Evolutionary conservation across 2,888 invertebrate genomes (phyloP).

Genomic region (Bedellia somnulentella): DNA sequence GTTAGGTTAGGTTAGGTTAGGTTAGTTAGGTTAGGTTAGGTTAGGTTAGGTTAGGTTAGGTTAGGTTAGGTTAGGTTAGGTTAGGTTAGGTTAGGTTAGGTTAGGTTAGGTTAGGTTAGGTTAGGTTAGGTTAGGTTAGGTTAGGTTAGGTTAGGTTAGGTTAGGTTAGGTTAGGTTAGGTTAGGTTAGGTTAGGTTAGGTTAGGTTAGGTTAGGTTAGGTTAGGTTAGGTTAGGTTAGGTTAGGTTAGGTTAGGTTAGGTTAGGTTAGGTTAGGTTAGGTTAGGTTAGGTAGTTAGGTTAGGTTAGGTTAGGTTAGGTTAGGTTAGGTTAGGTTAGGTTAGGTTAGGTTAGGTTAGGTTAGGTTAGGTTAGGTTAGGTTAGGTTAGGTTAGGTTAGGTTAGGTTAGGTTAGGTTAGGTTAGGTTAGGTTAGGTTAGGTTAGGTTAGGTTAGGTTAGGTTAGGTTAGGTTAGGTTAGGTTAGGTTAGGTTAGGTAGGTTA

Average conservation of each 20-base stretch:
- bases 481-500: conserved; percentile 5
- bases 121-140: conserved; percentile 6
- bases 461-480: conserved; percentile 9
- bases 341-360: conserved; percentile 7
- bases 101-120: conserved; percentile 6
- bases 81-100: conserved; percentile 7
- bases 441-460: conserved; percentile 8
- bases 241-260: conserved; percentile 7
- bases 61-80: conserved; percentile 4
- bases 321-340: conserved; percentile 8
- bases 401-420: conserved; percentile 8
- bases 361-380: conserved; percentile 8
- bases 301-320: conserved; percentile 8
- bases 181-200: conserved; percentile 8
- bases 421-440: conserved; percentile 8
- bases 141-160: conserved; percentile 8
- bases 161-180: conserved; percentile 8
- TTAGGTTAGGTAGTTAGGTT: conserved; percentile 7
- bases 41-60: conserved; percentile 5
- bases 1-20: conserved; percentile 4
- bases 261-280: conserved; percentile 7
- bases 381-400: conserved; percentile 8
- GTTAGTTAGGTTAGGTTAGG: conserved; percentile 4
- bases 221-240: conserved; percentile 7
- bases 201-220: conserved; percentile 8